phyloP scores from a whole-genome alignment of 2,113 vertebrate species.

The Serinus canaria region DNA sequence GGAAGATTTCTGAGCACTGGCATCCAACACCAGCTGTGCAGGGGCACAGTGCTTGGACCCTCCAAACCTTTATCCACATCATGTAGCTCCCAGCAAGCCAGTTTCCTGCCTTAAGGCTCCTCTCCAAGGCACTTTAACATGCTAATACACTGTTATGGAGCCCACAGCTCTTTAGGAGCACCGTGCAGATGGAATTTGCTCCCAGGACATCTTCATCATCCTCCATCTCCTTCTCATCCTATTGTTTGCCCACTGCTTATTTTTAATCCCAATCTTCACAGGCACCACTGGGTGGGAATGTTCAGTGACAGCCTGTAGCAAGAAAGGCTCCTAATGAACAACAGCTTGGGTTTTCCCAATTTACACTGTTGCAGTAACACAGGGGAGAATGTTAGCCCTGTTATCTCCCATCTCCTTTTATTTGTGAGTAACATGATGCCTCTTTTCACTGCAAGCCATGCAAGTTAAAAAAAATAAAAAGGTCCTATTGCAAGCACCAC shows the following conservation, averaged over 20 bases:
- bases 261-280: neutral
- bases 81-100: neutral
- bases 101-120: neutral
- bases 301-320: neutral
- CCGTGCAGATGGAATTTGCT: neutral
- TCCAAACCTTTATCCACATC: neutral
- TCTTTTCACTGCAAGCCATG: neutral
- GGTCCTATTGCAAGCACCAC: neutral
- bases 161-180: neutral
- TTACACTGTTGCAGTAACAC: neutral
- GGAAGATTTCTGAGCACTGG: conserved; percentile 40
- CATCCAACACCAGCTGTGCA: conserved; percentile 12
- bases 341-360: neutral
- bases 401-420: neutral
- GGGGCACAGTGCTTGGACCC: neutral
- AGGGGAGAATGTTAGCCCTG: neutral
- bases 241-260: neutral
- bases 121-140: neutral
- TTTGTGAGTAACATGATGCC: neutral
- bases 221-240: neutral
- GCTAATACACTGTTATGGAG: neutral
- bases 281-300: neutral
- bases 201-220: neutral
- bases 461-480: neutral
- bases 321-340: neutral